A percentile compares a stretch with the other conserved stretches of the same genome.
These are phyloP conservation scores for Pelodytes ibericus DNA, from an alignment of 2,797 vertebrate genomes.

Conservation along the genomic window DNA sequence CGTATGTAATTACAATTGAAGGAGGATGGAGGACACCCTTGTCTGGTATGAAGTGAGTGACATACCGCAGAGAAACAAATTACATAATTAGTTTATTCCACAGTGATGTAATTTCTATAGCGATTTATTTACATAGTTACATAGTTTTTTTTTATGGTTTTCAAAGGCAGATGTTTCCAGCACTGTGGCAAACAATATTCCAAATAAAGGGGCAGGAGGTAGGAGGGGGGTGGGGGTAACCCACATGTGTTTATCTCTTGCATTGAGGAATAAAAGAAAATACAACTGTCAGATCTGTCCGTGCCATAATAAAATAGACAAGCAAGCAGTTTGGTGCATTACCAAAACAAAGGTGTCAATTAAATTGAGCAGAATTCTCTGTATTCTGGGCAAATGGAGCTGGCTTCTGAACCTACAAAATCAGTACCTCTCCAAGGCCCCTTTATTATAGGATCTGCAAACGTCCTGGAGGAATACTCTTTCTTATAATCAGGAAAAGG, in stretches of 20 bases:
- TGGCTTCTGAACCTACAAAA: background rate
- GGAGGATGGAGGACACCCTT: too few relatives aligned
- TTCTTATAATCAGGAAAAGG: constrained; percentile 43
- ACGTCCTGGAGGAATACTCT: constrained; percentile 10
- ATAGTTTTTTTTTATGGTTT: constrained; percentile 1
- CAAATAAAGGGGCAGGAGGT: too few relatives aligned
- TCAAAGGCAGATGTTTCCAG: constrained; percentile 1
- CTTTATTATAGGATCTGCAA: background rate
- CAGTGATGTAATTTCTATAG: background rate
- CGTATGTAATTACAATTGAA: too few relatives aligned
- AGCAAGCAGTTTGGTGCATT: background rate
- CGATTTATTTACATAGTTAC: background rate
- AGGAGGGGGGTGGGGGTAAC: background rate
- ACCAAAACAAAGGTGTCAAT: background rate
- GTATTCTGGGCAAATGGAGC: background rate
- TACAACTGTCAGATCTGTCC: background rate
- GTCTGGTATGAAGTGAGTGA: background rate
- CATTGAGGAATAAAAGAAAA: background rate
- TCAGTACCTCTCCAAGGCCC: background rate
- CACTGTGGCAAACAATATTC: background rate
- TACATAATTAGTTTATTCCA: background rate
- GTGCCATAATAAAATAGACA: background rate
- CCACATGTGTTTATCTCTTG: background rate
- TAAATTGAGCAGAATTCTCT: background rate
- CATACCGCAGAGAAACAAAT: background rate